These are phyloP conservation scores for Neoaliturus tenellus DNA, from an alignment of 2,888 invertebrate genomes.

Conservation along the genomic window DNA sequence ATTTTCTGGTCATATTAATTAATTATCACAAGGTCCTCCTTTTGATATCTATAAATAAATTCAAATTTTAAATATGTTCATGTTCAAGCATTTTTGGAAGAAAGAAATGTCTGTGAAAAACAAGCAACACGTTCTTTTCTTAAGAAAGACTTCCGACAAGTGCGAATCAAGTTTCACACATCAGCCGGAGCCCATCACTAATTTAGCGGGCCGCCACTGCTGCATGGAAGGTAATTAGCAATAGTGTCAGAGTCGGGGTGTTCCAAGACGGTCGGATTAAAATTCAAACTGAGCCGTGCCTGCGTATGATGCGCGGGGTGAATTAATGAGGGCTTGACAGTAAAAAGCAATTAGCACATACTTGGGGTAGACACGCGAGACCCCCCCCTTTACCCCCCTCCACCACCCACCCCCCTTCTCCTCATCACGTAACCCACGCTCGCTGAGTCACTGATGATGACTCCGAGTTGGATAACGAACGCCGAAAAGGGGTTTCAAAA, in stretches of 20 bases:
- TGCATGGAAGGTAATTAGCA: constrained; percentile 15
- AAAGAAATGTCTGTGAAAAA: too few species aligned
- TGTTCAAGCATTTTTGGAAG: too few species aligned
- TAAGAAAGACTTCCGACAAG: too few species aligned
- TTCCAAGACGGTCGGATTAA: background rate
- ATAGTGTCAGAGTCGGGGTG: background rate
- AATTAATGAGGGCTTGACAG: constrained; percentile 45
- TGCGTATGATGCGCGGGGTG: constrained; percentile 45
- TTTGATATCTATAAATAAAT: too few species aligned
- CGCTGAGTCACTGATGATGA: constrained; percentile 17
- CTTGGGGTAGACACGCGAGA: constrained; percentile 27
- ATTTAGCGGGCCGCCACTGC: background rate
- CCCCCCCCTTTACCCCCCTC: background rate
- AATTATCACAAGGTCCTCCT: too few species aligned
- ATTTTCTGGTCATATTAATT: too few species aligned
- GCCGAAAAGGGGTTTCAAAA: background rate
- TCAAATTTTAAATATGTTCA: too few species aligned
- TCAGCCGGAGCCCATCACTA: background rate
- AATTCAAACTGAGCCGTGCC: constrained; percentile 37
- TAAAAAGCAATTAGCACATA: constrained; percentile 44
- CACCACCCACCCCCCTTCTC: background rate
- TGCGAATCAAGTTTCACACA: too few species aligned
- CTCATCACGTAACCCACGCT: constrained; percentile 8
- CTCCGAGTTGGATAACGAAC: background rate
- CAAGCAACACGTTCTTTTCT: too few species aligned